Conservation (phyloP, 2,113 vertebrate species). For the Aix galericulata region DNA sequence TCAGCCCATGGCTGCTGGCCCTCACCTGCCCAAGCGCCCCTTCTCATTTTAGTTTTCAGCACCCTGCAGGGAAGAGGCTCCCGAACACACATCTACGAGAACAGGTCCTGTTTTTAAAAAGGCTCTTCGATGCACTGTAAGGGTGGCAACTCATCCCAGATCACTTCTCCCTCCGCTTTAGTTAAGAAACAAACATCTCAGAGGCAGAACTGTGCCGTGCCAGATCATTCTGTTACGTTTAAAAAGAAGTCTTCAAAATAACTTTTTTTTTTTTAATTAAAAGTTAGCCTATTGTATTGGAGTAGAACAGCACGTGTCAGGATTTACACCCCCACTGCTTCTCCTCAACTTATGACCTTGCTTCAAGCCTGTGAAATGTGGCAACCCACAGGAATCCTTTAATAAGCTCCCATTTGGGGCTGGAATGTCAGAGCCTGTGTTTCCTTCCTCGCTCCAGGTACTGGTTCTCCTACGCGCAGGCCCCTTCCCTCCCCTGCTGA, state of each 20-base stretch:
- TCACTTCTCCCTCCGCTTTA: background rate
- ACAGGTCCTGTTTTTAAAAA: background rate
- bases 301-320: background rate
- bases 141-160: background rate
- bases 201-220: background rate
- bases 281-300: background rate
- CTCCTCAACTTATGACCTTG: background rate
- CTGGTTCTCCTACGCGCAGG: background rate
- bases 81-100: background rate
- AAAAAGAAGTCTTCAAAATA: background rate
- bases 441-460: background rate
- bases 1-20: accelerated
- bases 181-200: background rate
- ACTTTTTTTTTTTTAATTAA: accelerated
- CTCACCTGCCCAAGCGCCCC: background rate
- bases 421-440: background rate
- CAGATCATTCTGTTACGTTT: background rate
- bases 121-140: background rate
- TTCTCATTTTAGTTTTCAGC: background rate
- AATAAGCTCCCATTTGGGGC: background rate
- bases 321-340: background rate
- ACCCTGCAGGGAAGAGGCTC: background rate
- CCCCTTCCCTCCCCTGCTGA: background rate
- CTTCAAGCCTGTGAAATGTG: background rate
- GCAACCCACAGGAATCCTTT: background rate